These are phyloP conservation scores for Mesitornis unicolor DNA, from an alignment of 2,113 vertebrate genomes.

Conservation along the genomic window DNA sequence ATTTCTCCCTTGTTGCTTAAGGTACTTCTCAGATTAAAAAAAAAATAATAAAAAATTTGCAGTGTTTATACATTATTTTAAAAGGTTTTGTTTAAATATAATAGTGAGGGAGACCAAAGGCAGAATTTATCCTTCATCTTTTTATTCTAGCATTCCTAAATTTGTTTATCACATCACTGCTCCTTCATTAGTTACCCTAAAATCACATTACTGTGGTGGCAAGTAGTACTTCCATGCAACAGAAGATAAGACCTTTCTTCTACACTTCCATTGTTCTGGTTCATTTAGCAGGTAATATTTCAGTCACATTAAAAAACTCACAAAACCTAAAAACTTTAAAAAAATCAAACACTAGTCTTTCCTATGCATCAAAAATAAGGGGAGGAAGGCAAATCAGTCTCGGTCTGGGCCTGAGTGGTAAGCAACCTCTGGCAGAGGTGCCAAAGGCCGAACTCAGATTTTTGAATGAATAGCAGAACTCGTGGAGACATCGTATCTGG, in stretches of 20 bases:
- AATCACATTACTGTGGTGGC: not conserved
- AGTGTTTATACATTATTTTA: not conserved
- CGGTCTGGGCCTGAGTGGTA: not conserved
- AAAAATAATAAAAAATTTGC: not conserved
- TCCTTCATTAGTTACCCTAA: not conserved
- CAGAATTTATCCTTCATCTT: not conserved
- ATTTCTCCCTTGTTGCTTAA: not conserved
- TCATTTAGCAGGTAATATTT: not conserved
- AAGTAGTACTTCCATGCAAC: not conserved
- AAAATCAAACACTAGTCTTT: not conserved
- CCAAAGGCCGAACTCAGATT: not conserved
- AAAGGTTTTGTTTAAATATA: conserved; percentile 2
- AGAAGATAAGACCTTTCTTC: not conserved
- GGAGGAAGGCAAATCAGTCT: not conserved
- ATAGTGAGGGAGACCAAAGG: not conserved
- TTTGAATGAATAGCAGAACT: not conserved
- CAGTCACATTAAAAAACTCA: not conserved
- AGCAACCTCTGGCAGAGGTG: not conserved
- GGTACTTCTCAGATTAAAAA: not conserved
- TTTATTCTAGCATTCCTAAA: not conserved
- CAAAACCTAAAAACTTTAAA: not conserved
- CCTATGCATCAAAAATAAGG: not conserved
- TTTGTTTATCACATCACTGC: not conserved
- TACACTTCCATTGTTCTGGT: not conserved
- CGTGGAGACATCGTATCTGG: not conserved